Evolutionary conservation across 2,113 vertebrate species (phyloP).

Genomic region (Tyto alba): DNA sequence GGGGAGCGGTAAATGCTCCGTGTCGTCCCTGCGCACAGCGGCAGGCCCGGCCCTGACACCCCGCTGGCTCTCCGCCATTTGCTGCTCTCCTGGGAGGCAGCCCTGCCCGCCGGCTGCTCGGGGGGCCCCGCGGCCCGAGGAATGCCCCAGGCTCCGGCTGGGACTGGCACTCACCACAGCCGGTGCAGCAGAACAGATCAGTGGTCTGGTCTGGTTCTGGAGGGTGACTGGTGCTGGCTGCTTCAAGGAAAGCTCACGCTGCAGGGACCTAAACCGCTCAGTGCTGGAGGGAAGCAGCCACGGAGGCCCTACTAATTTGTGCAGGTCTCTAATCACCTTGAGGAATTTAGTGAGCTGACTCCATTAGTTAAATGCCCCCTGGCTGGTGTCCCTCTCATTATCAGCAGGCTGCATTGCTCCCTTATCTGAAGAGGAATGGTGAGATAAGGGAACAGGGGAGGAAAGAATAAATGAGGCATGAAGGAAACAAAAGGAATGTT

Average conservation of each 20-base stretch:
- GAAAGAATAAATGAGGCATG: not conserved
- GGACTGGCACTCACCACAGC: not conserved
- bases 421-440: constrained; percentile 29
- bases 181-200: not conserved
- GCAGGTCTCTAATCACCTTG: constrained; percentile 5
- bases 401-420: not conserved
- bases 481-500: not conserved
- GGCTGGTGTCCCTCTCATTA: constrained; percentile 4
- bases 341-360: constrained; percentile 5
- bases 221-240: not conserved
- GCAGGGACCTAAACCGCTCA: too few species aligned
- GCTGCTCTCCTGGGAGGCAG: not conserved
- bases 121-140: not conserved
- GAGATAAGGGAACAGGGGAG: constrained; percentile 9
- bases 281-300: too few species aligned
- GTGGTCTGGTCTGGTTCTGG: not conserved
- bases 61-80: fast-evolving
- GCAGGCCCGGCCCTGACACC: not conserved
- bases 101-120: not conserved
- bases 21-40: not conserved
- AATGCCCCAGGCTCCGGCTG: not conserved
- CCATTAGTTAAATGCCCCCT: constrained; percentile 4
- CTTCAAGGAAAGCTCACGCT: not conserved
- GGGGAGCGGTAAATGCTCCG: not conserved
- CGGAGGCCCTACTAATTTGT: not conserved